A percentile compares a stretch with the other conserved stretches of the same genome.
Conservation (phyloP, 1,140 invertebrate genomes). For the Tetramorium alpestre region DNA sequence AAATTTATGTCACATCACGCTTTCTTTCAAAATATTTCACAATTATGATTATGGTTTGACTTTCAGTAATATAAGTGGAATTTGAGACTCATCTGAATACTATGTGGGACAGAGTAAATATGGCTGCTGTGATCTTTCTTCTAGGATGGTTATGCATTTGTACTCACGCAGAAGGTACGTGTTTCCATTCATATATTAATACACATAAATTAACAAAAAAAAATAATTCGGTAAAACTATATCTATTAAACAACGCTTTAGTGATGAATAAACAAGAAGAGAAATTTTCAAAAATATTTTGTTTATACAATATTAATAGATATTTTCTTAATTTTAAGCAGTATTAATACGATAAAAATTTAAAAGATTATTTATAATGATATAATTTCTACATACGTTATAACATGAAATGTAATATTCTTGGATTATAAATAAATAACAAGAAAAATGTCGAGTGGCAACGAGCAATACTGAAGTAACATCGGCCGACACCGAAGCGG, state of each 20-base stretch:
- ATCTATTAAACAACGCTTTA: neutral
- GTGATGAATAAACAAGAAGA: neutral
- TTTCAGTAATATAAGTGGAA: slow-evolving; percentile 4
- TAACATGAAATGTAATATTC: neutral
- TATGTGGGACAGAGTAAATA: slow-evolving; percentile 83
- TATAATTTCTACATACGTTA: neutral
- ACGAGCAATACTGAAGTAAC: slow-evolving; percentile 51
- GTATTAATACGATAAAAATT: neutral
- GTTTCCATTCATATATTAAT: neutral
- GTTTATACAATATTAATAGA: neutral
- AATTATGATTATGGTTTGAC: neutral
- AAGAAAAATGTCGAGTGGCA: neutral
- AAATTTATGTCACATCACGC: neutral
- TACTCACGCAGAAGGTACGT: slow-evolving; percentile 75
- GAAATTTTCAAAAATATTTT: neutral
- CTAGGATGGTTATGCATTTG: slow-evolving; percentile 71
- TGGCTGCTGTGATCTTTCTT: slow-evolving; percentile 78
- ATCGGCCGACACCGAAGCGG: slow-evolving; percentile 71
- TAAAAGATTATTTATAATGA: neutral
- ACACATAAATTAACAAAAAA: neutral
- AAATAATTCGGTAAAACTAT: neutral
- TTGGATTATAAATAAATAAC: neutral
- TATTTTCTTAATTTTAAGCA: neutral
- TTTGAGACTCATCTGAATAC: slow-evolving; percentile 44
- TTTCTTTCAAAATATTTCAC: neutral